Conservation (phyloP, 2,797 vertebrate genomes). For the Brachyalestes nurse region DNA sequence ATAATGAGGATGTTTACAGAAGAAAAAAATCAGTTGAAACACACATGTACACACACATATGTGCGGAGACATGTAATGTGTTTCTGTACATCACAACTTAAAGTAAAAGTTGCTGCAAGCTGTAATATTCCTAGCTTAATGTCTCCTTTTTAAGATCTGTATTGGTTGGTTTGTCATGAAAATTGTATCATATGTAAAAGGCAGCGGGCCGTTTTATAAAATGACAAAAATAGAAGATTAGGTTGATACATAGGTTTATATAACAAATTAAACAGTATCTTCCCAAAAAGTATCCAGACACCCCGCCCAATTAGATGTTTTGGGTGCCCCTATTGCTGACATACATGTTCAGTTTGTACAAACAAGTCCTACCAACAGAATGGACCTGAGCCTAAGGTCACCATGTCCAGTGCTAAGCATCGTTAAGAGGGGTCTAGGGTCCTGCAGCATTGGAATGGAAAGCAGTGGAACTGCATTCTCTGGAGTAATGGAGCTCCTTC, state of each 20-base stretch:
- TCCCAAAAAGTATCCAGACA: background rate
- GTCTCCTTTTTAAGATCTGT: no score
- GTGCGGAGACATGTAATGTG: background rate
- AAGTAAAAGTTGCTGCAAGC: no score
- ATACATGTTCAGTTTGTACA: no score
- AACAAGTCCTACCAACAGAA: background rate
- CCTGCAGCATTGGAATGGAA: background rate
- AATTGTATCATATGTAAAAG: no score
- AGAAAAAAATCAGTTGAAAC: background rate
- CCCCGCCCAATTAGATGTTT: background rate
- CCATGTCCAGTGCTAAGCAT: background rate
- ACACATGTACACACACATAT: background rate
- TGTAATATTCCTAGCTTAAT: no score
- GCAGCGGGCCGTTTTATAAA: no score
- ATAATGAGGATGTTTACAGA: background rate
- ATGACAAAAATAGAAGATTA: no score
- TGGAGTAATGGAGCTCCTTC: background rate
- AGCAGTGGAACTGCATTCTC: background rate
- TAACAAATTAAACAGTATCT: no score
- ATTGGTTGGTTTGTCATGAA: no score
- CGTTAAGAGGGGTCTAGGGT: background rate
- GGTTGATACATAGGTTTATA: no score
- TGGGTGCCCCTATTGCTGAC: background rate
- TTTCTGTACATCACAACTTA: background rate
- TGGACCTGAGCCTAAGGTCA: background rate